Evolutionary conservation across 2,888 invertebrate species (phyloP), one percentile per base, ranked within the genome.

Genomic region (Pyralis farinalis): DNA sequence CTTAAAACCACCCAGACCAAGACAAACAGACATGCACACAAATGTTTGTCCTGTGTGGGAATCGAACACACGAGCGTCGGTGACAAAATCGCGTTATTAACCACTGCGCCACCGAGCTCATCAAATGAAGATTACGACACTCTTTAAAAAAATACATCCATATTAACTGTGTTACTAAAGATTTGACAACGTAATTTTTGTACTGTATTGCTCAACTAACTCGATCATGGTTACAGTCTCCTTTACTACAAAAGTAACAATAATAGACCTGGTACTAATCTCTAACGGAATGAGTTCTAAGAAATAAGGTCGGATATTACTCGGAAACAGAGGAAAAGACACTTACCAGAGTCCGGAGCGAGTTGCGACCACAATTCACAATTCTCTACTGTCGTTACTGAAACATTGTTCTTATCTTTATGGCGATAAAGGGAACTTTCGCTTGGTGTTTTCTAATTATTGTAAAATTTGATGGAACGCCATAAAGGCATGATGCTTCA

Each of bases 291-390:
- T 46, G 50, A 40, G 40, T 37, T 47, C 29, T 31, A 45, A 48
- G 47, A 43, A 44, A 49, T 49, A 45, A 42, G 38, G 12, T 58
- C 64, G 68, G 66, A 68, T 59, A 67, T 58, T 60, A 43, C 44
- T 12, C 29, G 39, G 47, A 42, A 40, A 41, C 29, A 39, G 9
- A 25, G 45, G 41, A 41, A 39, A 43, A 40, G 38, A 31, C 37
- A 32, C 35, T 40, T 40, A 34, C 37, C 21, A 25, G 25, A 25
- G 25, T 25, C 25, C 25, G 25, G 25, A 25, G 25, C 25, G 25
- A 25, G 25, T n/a, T 1, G 25, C 25, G 25, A n/a, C 25, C 25
- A 25, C 25, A 25, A 25, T 25, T 25, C 7, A 25, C 25, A 25
- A 25, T 25, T 25, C 25, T 7, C 7, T 7, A 25, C 3, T 25